Conservation (phyloP, 2,888 invertebrate genomes). For the Scaeva pyrastri region DNA sequence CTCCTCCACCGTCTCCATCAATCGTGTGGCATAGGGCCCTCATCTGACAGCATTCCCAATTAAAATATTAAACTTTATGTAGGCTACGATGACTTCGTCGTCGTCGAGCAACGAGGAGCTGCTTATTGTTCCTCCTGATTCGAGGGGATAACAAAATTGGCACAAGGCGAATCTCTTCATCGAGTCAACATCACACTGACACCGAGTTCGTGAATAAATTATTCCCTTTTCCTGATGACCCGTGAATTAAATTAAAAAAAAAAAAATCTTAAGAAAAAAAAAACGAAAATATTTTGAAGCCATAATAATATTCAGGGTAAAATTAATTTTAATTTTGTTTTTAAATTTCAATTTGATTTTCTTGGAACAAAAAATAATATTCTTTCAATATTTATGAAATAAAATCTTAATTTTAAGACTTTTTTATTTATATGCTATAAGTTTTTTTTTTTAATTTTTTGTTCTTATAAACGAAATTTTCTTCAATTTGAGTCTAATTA, state of each 20-base stretch:
- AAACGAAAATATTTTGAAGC: conserved; percentile 56
- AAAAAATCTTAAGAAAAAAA: background rate
- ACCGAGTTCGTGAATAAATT: conserved; percentile 45
- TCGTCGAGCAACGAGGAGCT: conserved; percentile 12
- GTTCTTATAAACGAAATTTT: conserved; percentile 62
- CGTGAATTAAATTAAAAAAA: conserved; percentile 10
- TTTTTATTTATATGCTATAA: conserved; percentile 3
- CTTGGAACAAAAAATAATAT: conserved; percentile 56
- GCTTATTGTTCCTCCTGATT: conserved; percentile 38
- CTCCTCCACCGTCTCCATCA: conserved; percentile 31
- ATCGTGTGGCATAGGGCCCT: conserved; percentile 43
- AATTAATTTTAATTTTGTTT: conserved; percentile 32
- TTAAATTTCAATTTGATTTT: conserved; percentile 53
- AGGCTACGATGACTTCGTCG: background rate
- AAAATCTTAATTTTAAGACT: conserved; percentile 61
- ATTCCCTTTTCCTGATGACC: background rate
- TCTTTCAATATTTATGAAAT: conserved; percentile 46
- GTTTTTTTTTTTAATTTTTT: background rate
- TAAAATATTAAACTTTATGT: conserved; percentile 35
- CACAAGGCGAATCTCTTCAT: conserved; percentile 48
- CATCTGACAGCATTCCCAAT: conserved; percentile 55
- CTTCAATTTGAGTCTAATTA: conserved; percentile 70
- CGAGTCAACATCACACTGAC: conserved; percentile 28
- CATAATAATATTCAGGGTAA: conserved; percentile 71
- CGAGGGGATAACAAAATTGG: conserved; percentile 57